Evolutionary conservation across 1,140 invertebrate genomes (phyloP).

Genomic region (Drosophila serrata): DNA sequence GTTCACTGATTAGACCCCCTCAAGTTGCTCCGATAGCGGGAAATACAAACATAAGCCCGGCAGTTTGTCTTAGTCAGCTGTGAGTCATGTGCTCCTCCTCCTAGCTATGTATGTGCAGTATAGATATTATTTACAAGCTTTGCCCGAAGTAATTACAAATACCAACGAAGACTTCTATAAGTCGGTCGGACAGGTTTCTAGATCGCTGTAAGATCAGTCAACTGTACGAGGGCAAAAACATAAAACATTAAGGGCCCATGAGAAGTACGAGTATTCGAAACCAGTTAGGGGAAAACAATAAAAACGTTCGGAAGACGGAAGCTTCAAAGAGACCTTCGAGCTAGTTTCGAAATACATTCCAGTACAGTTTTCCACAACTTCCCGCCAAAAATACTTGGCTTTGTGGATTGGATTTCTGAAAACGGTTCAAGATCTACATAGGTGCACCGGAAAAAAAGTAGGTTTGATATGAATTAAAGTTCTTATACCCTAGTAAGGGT

Average conservation of each 20-base stretch:
- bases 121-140: constrained; percentile 29
- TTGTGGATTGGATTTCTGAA: constrained; percentile 11
- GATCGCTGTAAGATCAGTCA: constrained; percentile 43
- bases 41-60: constrained; percentile 26
- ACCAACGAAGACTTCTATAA: constrained; percentile 1
- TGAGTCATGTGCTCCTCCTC: constrained; percentile 34
- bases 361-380: not conserved
- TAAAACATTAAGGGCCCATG: constrained; percentile 17
- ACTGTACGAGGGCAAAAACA: constrained; percentile 46
- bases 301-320: constrained; percentile 33
- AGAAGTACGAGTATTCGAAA: constrained; percentile 15
- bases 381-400: constrained; percentile 31
- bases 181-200: constrained; percentile 17
- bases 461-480: too few species aligned
- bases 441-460: not conserved
- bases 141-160: constrained; percentile 26
- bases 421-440: not conserved
- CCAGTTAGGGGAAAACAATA: constrained; percentile 29
- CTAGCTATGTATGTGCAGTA: constrained; percentile 24
- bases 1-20: constrained; percentile 48
- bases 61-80: constrained; percentile 34
- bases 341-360: constrained; percentile 41
- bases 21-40: constrained; percentile 13
- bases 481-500: too few species aligned
- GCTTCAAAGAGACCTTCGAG: constrained; percentile 45